phyloP scores from a whole-genome alignment of 2,888 invertebrate species.

The Aphidius colemani region DNA sequence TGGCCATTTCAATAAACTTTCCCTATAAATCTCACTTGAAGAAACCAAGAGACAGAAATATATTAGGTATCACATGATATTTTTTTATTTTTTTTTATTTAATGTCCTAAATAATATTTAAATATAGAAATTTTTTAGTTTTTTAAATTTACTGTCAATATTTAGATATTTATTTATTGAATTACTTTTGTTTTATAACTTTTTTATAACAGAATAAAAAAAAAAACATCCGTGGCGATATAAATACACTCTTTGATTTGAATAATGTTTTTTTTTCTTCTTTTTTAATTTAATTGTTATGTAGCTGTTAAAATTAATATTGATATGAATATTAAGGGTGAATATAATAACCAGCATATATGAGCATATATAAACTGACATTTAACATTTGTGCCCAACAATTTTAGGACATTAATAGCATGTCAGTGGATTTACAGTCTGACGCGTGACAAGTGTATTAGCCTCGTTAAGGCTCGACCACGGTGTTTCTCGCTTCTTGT shows the following conservation, averaged over 20 bases:
- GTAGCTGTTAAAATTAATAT: too few relatives aligned
- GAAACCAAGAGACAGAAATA: conserved; percentile 10
- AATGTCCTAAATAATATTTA: not conserved
- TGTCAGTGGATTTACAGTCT: conserved; percentile 21
- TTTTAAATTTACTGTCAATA: not conserved
- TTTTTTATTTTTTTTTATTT: conserved; percentile 1
- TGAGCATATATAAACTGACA: conserved; percentile 48
- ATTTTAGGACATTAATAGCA: conserved; percentile 27
- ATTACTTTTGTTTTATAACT: too few relatives aligned
- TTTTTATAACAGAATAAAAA: too few relatives aligned
- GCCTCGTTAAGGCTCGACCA: conserved; percentile 48
- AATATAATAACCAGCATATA: not conserved
- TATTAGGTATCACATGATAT: not conserved
- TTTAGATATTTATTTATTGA: too few relatives aligned
- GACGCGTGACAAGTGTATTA: conserved; percentile 32
- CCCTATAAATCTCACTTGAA: conserved; percentile 46
- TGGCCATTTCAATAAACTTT: conserved; percentile 51
- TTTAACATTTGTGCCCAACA: conserved; percentile 52
- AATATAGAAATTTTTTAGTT: not conserved
- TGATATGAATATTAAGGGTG: too few relatives aligned
- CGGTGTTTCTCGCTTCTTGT: conserved; percentile 34
- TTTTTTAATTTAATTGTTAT: too few relatives aligned
- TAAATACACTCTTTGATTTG: too few relatives aligned
- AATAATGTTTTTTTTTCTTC: too few relatives aligned
- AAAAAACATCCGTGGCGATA: too few relatives aligned